These are phyloP conservation scores for Enteromius unitaeniatus DNA, from an alignment of 2,797 vertebrate genomes.

Conservation along the genomic window DNA sequence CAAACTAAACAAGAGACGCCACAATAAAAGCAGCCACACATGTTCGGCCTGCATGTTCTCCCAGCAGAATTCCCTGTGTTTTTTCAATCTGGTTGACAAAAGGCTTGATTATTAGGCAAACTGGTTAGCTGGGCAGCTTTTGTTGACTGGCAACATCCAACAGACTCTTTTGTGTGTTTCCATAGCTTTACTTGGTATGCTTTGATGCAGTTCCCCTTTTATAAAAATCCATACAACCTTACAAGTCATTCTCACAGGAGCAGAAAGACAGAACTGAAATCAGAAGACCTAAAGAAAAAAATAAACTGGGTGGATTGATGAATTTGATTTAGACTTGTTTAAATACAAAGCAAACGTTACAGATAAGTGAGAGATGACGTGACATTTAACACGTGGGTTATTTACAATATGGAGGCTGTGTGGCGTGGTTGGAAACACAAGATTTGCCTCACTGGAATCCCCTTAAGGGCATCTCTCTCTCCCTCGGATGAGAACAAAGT, in stretches of 20 bases:
- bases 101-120: slow-evolving; percentile 62
- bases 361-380: not conserved
- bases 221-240: slow-evolving; percentile 53
- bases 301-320: slow-evolving; percentile 31
- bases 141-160: slow-evolving; percentile 59
- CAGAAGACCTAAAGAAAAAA: slow-evolving; percentile 19
- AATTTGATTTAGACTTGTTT: slow-evolving; percentile 36
- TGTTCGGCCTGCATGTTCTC: slow-evolving; percentile 32
- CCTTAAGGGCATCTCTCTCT: not conserved
- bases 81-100: slow-evolving; percentile 48
- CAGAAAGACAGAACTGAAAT: slow-evolving; percentile 40
- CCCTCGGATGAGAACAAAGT: not conserved
- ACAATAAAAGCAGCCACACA: slow-evolving; percentile 18
- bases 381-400: not conserved
- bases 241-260: slow-evolving; percentile 53
- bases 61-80: slow-evolving; percentile 42
- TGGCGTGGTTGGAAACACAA: not conserved
- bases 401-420: not conserved
- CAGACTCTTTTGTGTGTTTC: slow-evolving; percentile 63
- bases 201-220: slow-evolving; percentile 62
- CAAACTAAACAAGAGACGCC: not conserved
- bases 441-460: not conserved
- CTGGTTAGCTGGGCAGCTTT: slow-evolving; percentile 55
- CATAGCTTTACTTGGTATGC: slow-evolving; percentile 65
- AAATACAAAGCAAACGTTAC: not conserved